These are phyloP conservation scores for Aphidius ervi DNA, from an alignment of 1,140 invertebrate genomes.

Conservation along the genomic window DNA sequence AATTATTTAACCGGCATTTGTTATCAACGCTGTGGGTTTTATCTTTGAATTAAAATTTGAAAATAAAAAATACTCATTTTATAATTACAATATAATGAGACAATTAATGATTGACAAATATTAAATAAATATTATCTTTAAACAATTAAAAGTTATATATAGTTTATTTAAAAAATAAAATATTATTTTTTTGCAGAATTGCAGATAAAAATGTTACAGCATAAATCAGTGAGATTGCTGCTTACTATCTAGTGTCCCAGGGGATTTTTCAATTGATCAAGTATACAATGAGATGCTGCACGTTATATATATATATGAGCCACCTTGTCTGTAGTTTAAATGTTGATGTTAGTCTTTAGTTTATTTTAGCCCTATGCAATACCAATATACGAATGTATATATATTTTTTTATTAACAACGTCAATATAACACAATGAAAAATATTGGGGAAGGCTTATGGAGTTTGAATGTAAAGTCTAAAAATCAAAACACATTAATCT, in stretches of 20 bases:
- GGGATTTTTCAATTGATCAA: background rate
- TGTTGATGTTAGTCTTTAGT: background rate
- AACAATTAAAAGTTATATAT: too few species aligned
- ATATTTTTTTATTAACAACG: too few species aligned
- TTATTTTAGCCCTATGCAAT: background rate
- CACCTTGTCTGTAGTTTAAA: slow-evolving; percentile 9
- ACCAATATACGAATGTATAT: background rate
- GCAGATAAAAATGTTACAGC: slow-evolving; percentile 22
- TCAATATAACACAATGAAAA: slow-evolving; percentile 11
- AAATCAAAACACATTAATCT: slow-evolving; percentile 57
- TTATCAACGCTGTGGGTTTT: too few species aligned
- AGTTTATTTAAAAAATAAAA: too few species aligned
- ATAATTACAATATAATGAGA: too few species aligned
- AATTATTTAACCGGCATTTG: too few species aligned
- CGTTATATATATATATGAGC: background rate
- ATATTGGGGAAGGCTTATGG: slow-evolving; percentile 34
- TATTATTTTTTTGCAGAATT: slow-evolving; percentile 16
- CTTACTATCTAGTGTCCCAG: background rate
- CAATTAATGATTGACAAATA: slow-evolving; percentile 1
- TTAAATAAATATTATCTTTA: background rate
- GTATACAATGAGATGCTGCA: slow-evolving; percentile 8
- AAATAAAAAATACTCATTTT: too few species aligned
- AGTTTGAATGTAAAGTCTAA: slow-evolving; percentile 47
- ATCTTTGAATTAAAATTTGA: too few species aligned
- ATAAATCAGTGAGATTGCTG: slow-evolving; percentile 21